Evolutionary conservation across 1,140 invertebrate genomes (phyloP), one percentile per base, ranked within the genome.

Genomic region (Aplysia californica): DNA sequence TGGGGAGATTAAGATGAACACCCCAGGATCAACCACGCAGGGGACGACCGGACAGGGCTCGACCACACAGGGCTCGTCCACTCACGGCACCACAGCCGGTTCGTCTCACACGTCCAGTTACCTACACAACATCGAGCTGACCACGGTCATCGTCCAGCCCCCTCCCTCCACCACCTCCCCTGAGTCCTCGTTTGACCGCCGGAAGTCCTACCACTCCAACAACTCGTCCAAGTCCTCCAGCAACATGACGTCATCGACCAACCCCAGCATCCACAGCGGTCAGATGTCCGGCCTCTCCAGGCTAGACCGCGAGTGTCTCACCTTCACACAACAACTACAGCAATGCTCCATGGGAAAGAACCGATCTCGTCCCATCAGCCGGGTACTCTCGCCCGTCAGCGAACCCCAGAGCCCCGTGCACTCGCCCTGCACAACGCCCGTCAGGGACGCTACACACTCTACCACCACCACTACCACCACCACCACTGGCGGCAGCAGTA

Each of bases 321-420:
- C 94, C 18, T 95, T 95, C 83, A 95, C 94, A 3, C 94, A 95
- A 87, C 94, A 95, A 88, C 86, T 95, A 20, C 94, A 95, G 79
- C 91, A 91, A 81, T 91, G 90, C 81, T 91, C 90, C 69, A 83
- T 87, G 79, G 80, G 81, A 15, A 87, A 87, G 35, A 90, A 88
- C 71, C 82, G 90, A 35, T 80, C 85, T 44, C 82, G 88, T 36
- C 87, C 87, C 23, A 84, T 89, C 72, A 87, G 88, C 80, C 75
- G 89, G 23, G 85, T 94, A 35, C 87, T 94, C n/a, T 94, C 94
- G 15, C 91, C 95, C 33, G 93, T 94, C 77, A 94, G 93, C 83
- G 94, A 95, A 82, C 94, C 94, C 1, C 93, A 94, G 81, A 94
- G 93, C 80, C 95, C 95, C 0, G 92, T 96, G 36, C 96, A 96